A percentile compares a stretch with the other conserved stretches of the same genome.
These are phyloP conservation scores for Enteromius unitaeniatus DNA, from an alignment of 2,797 vertebrate species.

Conservation along the genomic window DNA sequence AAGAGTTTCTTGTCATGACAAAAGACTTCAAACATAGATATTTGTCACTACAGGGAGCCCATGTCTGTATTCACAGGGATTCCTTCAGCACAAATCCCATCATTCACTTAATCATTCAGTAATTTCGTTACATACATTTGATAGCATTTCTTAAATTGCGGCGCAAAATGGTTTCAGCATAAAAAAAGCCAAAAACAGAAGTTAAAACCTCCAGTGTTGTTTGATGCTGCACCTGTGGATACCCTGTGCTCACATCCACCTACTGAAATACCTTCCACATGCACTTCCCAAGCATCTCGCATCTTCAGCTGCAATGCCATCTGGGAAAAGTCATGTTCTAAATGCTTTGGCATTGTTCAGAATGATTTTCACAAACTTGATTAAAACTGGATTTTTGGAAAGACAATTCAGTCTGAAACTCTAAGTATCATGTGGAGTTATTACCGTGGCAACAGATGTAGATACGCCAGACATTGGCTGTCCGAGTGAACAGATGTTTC, in stretches of 20 bases:
- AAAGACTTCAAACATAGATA: conserved; percentile 4
- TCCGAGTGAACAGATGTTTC: neutral
- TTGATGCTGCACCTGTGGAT: neutral
- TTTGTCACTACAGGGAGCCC: neutral
- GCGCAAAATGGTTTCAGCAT: neutral
- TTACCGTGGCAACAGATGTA: neutral
- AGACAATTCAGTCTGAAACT: neutral
- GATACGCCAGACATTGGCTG: neutral
- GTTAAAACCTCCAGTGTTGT: neutral
- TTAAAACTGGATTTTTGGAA: neutral
- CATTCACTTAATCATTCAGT: neutral
- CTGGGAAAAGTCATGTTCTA: neutral
- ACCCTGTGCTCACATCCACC: conserved; percentile 2
- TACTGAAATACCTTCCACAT: neutral
- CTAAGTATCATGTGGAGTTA: neutral
- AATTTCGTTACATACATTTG: neutral
- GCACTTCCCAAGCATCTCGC: neutral
- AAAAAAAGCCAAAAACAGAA: neutral
- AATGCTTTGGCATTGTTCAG: neutral
- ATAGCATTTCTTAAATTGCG: neutral
- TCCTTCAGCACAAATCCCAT: neutral
- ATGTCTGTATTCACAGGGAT: neutral
- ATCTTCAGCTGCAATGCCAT: neutral
- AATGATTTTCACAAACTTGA: neutral
- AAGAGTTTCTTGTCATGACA: conserved; percentile 8